Evolutionary conservation across 2,797 vertebrate species (phyloP).

Genomic region (Psittacula echo): DNA sequence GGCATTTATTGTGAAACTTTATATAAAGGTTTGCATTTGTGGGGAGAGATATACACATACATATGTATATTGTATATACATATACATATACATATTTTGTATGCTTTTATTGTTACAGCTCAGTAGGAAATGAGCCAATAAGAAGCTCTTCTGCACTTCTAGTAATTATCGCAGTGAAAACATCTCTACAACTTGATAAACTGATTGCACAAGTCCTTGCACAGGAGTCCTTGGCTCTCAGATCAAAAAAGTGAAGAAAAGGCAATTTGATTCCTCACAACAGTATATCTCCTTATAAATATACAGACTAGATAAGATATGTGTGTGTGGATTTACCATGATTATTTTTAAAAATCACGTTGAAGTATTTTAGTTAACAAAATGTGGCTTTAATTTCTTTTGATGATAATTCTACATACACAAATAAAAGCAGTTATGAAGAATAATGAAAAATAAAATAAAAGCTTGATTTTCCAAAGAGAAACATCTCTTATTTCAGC

Average conservation of each 20-base stretch:
- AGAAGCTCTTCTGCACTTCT: not conserved
- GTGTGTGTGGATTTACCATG: not conserved
- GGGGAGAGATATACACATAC: not conserved
- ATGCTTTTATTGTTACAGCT: not conserved
- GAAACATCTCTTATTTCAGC: not conserved
- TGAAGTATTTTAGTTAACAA: not conserved
- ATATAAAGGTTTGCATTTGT: not conserved
- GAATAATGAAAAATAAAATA: not conserved
- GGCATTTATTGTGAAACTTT: not conserved
- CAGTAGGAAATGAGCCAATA: not conserved
- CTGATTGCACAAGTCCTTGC: not conserved
- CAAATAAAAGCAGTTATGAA: not conserved
- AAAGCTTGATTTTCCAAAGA: not conserved
- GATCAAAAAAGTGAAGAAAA: not conserved
- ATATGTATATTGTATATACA: not conserved
- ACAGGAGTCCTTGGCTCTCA: not conserved
- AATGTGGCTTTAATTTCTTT: not conserved
- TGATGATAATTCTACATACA: not conserved
- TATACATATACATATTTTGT: not conserved
- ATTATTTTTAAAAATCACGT: not conserved
- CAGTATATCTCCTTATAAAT: not conserved
- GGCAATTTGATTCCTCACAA: not conserved
- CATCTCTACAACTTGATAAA: not conserved
- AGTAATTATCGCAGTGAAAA: not conserved
- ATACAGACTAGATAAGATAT: not conserved